Percentiles rank a stretch among this genome's conserved stretches.
phyloP scores from a whole-genome alignment of 2,888 invertebrate genomes.

The Encarsia formosa region DNA sequence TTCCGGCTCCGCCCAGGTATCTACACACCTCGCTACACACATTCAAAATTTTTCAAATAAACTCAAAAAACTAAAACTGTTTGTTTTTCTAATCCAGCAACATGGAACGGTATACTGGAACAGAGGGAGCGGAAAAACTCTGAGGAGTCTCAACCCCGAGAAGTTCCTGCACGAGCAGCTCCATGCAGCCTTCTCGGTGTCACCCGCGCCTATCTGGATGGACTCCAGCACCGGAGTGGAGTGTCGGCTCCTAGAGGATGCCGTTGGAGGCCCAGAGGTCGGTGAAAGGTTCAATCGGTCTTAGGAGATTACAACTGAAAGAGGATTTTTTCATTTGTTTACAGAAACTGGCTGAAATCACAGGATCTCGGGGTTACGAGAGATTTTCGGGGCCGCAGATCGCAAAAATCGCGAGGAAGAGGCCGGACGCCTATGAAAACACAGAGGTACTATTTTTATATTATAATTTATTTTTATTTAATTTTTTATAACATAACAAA shows the following conservation, averaged over 20 bases:
- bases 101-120: conserved; percentile 97
- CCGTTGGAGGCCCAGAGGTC: conserved; percentile 75
- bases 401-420: conserved; percentile 74
- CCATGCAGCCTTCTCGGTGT: conserved; percentile 71
- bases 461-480: too few species aligned
- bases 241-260: conserved; percentile 75
- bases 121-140: conserved; percentile 63
- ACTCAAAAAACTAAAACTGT: not conserved
- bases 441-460: conserved; percentile 65
- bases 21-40: not conserved
- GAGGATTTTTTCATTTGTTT: conserved; percentile 33
- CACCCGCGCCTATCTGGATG: conserved; percentile 93
- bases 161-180: conserved; percentile 82
- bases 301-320: not conserved
- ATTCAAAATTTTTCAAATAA: not conserved
- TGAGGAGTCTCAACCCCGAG: conserved; percentile 66
- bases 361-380: conserved; percentile 84
- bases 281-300: conserved; percentile 10
- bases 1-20: conserved; percentile 88
- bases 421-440: conserved; percentile 65
- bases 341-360: conserved; percentile 72
- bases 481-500: too few species aligned
- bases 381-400: conserved; percentile 93
- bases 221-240: conserved; percentile 78
- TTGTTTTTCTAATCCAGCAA: conserved; percentile 62